Base-by-base conservation (phyloP, 2,888 invertebrate genomes). In the Drosophila siamana region DNA sequence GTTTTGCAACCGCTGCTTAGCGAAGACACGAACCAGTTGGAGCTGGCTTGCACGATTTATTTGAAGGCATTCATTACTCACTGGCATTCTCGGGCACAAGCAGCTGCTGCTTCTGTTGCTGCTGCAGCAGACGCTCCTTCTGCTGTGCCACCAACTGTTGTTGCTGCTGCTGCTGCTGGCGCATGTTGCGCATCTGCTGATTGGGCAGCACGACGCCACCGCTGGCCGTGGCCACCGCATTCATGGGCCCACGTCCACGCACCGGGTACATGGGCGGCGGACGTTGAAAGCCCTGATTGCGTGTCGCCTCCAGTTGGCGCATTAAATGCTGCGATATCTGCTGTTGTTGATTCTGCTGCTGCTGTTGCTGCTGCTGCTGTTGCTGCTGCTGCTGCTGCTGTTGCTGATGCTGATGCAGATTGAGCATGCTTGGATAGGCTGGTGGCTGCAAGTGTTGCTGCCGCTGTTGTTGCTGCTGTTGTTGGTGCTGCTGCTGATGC, bases 71-170 rank as follows among this genome's bases (percentile, higher is more conserved):
- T n/a, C n/a, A n/a, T 8, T 62, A 86, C 85, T 88, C 46, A 86
- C 85, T 95, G 63, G 96, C 96, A 91, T 95, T 95, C 90, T 96
- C 96, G 56, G 96, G 95, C 84, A 97, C 96, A 74, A 97, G 94
- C 92, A 96, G 92, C 89, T 96, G 96, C 90, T 97, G 97, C 90
- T 95, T 95, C 87, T 95, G 95, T 91, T 97, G 97, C 91, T 95
- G 95, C 80, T 96, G 95, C 86, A 97, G 92, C 82, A 97, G 92
- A 9, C 97, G 94, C 79, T 95, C 95, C 84, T 95, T 95, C 73
- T 95, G 94, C 52, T 95, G 92, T 81, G 94, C 93, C 80, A 94
- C 94, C 8, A 78, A 73, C 41, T 86, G 69, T 46, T 86, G 69
- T 46, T 86, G 69, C 28, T 89, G 72, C 50, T 91, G 90, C 44